phyloP scores from a whole-genome alignment of 2,888 invertebrate genomes.

The Caenorhabditis sp. region DNA sequence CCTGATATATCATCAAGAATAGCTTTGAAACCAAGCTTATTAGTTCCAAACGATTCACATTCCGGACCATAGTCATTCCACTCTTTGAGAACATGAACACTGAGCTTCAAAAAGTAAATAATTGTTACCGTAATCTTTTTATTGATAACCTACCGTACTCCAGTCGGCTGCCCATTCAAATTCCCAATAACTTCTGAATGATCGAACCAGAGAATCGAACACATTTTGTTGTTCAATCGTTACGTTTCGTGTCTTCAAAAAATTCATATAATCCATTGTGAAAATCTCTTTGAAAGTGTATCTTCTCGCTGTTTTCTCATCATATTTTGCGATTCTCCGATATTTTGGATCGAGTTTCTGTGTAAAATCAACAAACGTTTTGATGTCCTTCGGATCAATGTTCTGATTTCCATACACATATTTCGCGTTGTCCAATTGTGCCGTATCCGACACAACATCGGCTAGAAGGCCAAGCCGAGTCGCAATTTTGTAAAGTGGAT shows the following conservation, averaged over 20 bases:
- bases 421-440: conserved; percentile 46
- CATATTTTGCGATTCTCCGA: conserved; percentile 46
- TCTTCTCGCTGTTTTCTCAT: conserved; percentile 45
- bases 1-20: conserved; percentile 54
- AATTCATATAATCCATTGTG: conserved; percentile 45
- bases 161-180: conserved; percentile 67
- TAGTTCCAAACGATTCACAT: conserved; percentile 57
- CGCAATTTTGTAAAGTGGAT: conserved; percentile 63
- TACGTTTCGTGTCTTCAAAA: conserved; percentile 45
- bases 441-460: conserved; percentile 45
- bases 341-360: conserved; percentile 51
- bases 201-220: conserved; percentile 58
- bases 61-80: conserved; percentile 63
- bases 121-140: background rate
- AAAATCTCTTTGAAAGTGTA: conserved; percentile 50
- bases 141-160: conserved; percentile 44
- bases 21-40: conserved; percentile 59
- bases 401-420: conserved; percentile 43
- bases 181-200: conserved; percentile 64
- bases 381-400: conserved; percentile 41
- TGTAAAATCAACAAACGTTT: conserved; percentile 45
- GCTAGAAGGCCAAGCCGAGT: conserved; percentile 40
- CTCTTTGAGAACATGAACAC: conserved; percentile 57
- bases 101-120: conserved; percentile 27
- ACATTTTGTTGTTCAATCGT: conserved; percentile 41